Percentiles rank a stretch among this genome's conserved stretches.
Conservation (phyloP, 35 echinoderm and acorn worm genomes). For the Patiria miniata region DNA sequence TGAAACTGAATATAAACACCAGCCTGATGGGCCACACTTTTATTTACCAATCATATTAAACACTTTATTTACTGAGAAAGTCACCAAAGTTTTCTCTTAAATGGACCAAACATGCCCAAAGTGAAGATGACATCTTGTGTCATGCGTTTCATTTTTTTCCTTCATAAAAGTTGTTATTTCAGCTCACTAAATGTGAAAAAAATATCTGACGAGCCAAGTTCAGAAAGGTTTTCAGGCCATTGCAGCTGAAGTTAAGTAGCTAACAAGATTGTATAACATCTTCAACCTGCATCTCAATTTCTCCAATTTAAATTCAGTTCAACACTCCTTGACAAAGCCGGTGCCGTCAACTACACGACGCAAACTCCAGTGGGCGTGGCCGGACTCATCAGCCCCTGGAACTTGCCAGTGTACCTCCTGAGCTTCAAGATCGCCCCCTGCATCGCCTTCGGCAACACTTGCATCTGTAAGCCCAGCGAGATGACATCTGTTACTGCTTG, state of each 20-base stretch:
- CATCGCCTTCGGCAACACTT: slow-evolving; percentile 89
- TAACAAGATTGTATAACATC: no score
- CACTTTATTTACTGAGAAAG: no score
- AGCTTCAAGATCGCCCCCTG: slow-evolving; percentile 97
- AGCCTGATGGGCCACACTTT: no score
- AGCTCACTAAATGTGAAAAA: neutral
- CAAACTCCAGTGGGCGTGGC: slow-evolving; percentile 78
- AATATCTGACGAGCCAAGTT: no score
- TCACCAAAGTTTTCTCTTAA: no score
- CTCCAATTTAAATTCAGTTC: slow-evolving; percentile 55
- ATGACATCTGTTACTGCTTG: slow-evolving; percentile 94
- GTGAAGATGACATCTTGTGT: no score
- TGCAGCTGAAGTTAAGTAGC: no score
- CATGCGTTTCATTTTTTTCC: no score
- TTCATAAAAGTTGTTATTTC: neutral
- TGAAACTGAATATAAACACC: no score
- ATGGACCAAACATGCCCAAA: no score
- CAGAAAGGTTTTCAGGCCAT: no score
- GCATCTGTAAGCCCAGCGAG: slow-evolving; percentile 97
- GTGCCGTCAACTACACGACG: slow-evolving; percentile 76
- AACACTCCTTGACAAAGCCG: slow-evolving; percentile 60
- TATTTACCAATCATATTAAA: no score
- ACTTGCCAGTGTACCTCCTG: slow-evolving; percentile 88
- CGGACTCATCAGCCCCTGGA: slow-evolving; percentile 96
- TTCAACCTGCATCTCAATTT: neutral